Evolutionary conservation across 2,797 vertebrate species (phyloP).

Genomic region (Morus bassanus): DNA sequence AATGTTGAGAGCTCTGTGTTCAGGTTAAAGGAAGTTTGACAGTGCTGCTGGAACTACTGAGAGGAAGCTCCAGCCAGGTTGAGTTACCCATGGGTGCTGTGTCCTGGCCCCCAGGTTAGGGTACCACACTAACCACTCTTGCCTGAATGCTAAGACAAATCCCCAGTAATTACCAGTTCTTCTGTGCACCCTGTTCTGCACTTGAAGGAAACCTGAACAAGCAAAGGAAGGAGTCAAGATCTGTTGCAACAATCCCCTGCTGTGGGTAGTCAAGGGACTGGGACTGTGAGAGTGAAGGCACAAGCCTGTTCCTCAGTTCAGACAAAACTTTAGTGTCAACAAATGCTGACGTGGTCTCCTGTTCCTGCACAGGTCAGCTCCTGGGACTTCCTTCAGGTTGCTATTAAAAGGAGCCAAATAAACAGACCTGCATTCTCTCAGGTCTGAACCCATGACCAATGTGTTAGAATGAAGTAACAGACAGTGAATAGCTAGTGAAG

Average conservation of each 20-base stretch:
- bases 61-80: neutral
- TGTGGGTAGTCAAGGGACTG: neutral
- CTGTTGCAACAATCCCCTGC: neutral
- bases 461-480: neutral
- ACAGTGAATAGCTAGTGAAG: neutral
- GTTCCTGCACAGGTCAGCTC: neutral
- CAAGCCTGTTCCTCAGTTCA: neutral
- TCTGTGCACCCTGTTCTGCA: neutral
- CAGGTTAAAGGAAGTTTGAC: neutral
- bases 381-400: neutral
- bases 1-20: neutral
- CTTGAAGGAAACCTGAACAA: neutral
- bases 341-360: neutral
- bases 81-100: neutral
- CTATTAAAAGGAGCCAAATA: neutral
- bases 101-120: neutral
- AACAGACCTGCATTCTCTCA: neutral
- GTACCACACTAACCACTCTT: neutral
- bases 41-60: neutral
- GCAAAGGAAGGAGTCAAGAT: neutral
- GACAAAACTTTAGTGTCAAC: neutral
- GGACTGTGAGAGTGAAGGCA: neutral
- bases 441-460: neutral
- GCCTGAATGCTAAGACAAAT: neutral
- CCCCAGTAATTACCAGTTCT: neutral